Percentiles rank a stretch among this genome's conserved stretches.
phyloP scores from a whole-genome alignment of 2,888 invertebrate species.

The Alloscopus bannaensis region DNA sequence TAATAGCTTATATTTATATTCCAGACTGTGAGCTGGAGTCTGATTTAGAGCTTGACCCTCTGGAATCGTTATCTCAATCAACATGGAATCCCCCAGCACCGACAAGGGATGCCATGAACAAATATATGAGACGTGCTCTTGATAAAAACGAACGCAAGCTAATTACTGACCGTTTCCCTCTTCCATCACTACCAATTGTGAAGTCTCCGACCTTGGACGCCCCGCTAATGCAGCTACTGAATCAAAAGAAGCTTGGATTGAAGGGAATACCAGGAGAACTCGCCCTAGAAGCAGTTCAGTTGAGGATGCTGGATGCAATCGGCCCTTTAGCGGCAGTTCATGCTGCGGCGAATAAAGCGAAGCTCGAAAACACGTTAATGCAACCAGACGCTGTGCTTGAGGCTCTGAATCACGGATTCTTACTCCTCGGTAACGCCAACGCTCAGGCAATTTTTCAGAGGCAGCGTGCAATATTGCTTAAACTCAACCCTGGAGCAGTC shows the following conservation, averaged over 20 bases:
- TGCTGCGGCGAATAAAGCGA: neutral
- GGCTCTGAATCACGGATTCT: neutral
- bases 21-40: neutral
- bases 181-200: neutral
- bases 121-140: neutral
- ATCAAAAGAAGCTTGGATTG: neutral
- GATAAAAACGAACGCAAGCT: neutral
- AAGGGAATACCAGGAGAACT: neutral
- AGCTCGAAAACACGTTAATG: neutral
- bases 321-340: neutral
- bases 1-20: neutral
- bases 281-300: neutral
- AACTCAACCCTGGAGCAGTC: neutral
- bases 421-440: constrained; percentile 2
- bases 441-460: neutral
- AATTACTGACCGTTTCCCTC: too few species aligned
- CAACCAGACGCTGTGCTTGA: neutral
- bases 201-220: neutral
- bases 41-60: neutral
- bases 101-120: neutral
- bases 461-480: neutral
- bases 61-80: neutral
- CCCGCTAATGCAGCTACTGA: neutral
- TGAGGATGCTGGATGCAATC: neutral
- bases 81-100: neutral